phyloP scores from a whole-genome alignment of 2,888 invertebrate genomes.

The Leucophora obtusa region DNA sequence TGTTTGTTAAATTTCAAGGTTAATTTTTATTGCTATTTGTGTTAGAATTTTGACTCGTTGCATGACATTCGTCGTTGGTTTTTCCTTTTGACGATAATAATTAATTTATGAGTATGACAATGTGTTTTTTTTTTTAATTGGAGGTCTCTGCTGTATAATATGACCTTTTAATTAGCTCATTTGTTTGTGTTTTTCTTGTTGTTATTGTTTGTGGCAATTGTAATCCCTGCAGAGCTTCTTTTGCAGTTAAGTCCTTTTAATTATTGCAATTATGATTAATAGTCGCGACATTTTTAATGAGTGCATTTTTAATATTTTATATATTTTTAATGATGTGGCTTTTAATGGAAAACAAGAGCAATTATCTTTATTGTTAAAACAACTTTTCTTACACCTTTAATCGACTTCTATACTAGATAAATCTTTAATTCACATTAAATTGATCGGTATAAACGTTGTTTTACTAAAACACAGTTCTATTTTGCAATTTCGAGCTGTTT shows the following conservation, averaged over 20 bases:
- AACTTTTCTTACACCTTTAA: too few relatives aligned
- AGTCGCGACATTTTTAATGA: conserved; percentile 27
- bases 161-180: conserved; percentile 22
- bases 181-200: neutral
- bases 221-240: conserved; percentile 6
- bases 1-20: conserved; percentile 2
- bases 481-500: too few relatives aligned
- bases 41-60: conserved; percentile 2
- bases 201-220: neutral
- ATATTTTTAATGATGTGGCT: conserved; percentile 7
- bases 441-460: too few relatives aligned
- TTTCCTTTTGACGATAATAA: neutral
- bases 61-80: conserved; percentile 7
- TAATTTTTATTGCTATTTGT: conserved; percentile 9
- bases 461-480: too few relatives aligned
- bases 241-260: neutral
- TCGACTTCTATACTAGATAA: too few relatives aligned
- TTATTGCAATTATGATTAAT: neutral
- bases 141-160: conserved; percentile 3
- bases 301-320: conserved; percentile 10
- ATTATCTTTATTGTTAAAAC: too few relatives aligned
- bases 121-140: neutral
- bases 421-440: too few relatives aligned
- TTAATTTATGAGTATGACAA: conserved; percentile 27
- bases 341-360: neutral